Conservation (phyloP, 2,888 invertebrate genomes). For the Diarsia mendica region DNA sequence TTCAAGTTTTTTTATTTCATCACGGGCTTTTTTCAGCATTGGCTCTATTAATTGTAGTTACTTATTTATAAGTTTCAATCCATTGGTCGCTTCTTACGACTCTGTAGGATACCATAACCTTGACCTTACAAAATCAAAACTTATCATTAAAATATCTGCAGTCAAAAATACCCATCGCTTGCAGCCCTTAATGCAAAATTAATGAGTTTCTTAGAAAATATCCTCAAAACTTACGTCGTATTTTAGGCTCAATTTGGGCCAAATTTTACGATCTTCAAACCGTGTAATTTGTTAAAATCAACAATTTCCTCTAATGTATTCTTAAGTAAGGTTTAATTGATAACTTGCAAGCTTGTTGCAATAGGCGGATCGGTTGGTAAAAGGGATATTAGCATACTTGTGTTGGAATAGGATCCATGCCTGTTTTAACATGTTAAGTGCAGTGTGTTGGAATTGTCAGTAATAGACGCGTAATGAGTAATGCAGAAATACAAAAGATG, state of each 20-base stretch:
- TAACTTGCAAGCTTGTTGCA: constrained; percentile 31
- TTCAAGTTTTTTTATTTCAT: no score
- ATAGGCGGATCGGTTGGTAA: constrained; percentile 20
- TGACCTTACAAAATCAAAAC: constrained; percentile 18
- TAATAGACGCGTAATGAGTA: neutral
- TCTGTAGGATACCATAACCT: constrained; percentile 24
- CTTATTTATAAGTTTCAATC: neutral
- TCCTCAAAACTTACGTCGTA: constrained; percentile 25
- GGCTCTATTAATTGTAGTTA: no score
- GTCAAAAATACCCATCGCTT: constrained; percentile 10
- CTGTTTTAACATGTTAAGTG: constrained; percentile 9
- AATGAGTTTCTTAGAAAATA: constrained; percentile 54
- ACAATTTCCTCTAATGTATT: constrained; percentile 55
- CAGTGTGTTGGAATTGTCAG: neutral
- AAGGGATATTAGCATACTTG: constrained; percentile 37
- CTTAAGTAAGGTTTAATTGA: constrained; percentile 59
- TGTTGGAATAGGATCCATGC: constrained; percentile 29
- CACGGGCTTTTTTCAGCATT: no score
- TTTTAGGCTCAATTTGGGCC: constrained; percentile 21
- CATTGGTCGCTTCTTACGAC: neutral
- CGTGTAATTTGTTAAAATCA: constrained; percentile 47
- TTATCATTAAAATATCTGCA: constrained; percentile 22
- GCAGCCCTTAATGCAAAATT: constrained; percentile 52
- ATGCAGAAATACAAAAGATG: neutral
- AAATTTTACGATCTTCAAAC: constrained; percentile 35